These are phyloP conservation scores for Agrochola macilenta DNA, from an alignment of 2,888 invertebrate species.

Conservation along the genomic window DNA sequence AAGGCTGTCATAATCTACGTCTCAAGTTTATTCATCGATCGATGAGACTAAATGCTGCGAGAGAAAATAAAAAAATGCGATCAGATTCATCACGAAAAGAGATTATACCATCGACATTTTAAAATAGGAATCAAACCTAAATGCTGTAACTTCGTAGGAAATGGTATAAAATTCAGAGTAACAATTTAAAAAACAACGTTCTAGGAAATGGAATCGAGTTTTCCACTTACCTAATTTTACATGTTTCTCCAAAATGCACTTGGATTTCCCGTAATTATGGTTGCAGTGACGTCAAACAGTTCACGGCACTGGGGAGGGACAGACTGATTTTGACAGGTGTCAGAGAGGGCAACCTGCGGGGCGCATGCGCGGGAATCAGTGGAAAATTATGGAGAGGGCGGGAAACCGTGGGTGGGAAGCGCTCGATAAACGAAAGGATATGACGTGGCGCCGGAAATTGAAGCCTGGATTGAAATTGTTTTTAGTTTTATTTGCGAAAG, in stretches of 20 bases:
- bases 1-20: conserved; percentile 57
- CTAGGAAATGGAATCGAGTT: background rate
- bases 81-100: conserved; percentile 21
- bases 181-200: background rate
- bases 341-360: conserved; percentile 76
- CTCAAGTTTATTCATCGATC: conserved; percentile 52
- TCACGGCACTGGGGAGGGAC: conserved; percentile 69
- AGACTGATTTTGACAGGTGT: conserved; percentile 84
- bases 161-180: background rate
- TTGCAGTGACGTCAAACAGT: conserved; percentile 80
- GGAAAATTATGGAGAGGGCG: conserved; percentile 72
- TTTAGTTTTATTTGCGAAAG: conserved; percentile 50
- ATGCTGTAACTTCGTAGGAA: background rate
- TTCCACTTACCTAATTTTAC: conserved; percentile 77
- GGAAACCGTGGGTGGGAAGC: conserved; percentile 68
- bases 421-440: conserved; percentile 71
- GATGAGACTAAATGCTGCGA: background rate
- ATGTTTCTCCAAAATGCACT: conserved; percentile 77
- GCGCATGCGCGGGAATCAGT: conserved; percentile 77
- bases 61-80: background rate
- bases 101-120: conserved; percentile 32
- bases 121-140: conserved; percentile 13
- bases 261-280: conserved; percentile 65
- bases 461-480: conserved; percentile 41
- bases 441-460: conserved; percentile 68